Evolutionary conservation across 2,113 vertebrate species (phyloP).

Genomic region (Cinclus cinclus): DNA sequence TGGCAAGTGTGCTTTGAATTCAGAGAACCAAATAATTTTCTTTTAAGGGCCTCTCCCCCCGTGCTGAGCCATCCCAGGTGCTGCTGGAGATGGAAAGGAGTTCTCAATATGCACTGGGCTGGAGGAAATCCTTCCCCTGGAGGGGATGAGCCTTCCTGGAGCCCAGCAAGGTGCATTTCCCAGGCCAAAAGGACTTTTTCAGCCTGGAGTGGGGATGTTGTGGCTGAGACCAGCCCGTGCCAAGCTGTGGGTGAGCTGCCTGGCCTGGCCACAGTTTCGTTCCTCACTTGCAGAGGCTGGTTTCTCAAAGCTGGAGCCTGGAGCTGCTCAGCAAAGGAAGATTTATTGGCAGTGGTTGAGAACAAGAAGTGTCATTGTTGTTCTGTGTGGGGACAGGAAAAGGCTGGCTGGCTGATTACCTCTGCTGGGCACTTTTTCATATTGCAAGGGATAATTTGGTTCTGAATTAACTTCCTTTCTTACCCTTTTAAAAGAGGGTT

Average conservation of each 20-base stretch:
- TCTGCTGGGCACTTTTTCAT: constrained; percentile 46
- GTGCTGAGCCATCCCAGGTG: neutral
- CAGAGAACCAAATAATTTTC: neutral
- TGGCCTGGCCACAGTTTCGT: neutral
- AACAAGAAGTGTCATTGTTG: constrained; percentile 47
- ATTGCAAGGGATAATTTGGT: constrained; percentile 49
- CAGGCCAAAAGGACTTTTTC: neutral
- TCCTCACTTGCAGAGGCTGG: neutral
- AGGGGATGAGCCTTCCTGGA: neutral
- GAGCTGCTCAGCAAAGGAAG: neutral
- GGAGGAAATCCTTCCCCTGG: neutral
- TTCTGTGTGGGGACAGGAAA: constrained; percentile 26
- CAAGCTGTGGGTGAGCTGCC: neutral
- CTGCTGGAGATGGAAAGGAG: neutral
- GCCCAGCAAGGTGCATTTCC: neutral
- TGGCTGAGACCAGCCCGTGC: neutral
- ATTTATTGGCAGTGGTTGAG: constrained; percentile 39
- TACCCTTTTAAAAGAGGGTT: neutral
- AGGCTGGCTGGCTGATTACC: constrained; percentile 52
- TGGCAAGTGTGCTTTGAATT: neutral
- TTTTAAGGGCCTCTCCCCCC: neutral
- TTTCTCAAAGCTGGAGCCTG: constrained; percentile 4
- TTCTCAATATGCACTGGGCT: rapidly evolving
- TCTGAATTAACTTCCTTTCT: constrained; percentile 51
- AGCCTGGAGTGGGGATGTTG: neutral